phyloP scores from a whole-genome alignment of 37 sponge, comb jelly and placozoan species.

The Axinella damicornis region DNA sequence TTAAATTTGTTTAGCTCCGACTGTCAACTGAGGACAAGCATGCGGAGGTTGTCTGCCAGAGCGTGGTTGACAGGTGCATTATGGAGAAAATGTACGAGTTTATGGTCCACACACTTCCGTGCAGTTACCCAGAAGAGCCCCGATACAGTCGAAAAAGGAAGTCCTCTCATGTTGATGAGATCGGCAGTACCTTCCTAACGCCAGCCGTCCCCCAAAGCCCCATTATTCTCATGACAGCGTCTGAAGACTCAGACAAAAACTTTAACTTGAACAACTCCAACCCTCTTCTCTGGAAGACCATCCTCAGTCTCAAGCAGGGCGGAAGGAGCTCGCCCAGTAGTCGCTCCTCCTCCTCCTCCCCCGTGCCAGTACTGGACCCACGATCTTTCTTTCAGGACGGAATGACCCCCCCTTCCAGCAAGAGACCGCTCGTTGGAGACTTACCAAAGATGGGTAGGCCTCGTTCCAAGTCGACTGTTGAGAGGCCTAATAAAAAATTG shows the following conservation, averaged over 20 bases:
- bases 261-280: conserved; percentile 61
- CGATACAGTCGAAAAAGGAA: conserved; percentile 30
- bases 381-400: not conserved
- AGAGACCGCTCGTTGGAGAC: not conserved
- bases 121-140: conserved; percentile 41
- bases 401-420: not conserved
- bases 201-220: conserved; percentile 42
- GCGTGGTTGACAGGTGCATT: conserved; percentile 68
- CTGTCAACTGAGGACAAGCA: conserved; percentile 56
- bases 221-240: conserved; percentile 27
- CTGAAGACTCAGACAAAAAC: conserved; percentile 6
- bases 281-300: conserved; percentile 27
- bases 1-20: conserved; percentile 53
- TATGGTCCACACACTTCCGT: conserved; percentile 45
- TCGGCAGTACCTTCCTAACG: conserved; percentile 52
- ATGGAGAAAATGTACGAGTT: conserved; percentile 55
- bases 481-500: conserved; percentile 10
- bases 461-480: conserved; percentile 56
- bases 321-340: not conserved
- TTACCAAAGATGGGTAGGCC: conserved; percentile 66
- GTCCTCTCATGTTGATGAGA: conserved; percentile 21
- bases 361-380: conserved; percentile 8
- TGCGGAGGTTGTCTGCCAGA: conserved; percentile 40
- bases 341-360: conserved; percentile 49
- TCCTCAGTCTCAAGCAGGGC: conserved; percentile 28